phyloP scores from a whole-genome alignment of 1,140 invertebrate species.

The Temnothorax curvispinosus region DNA sequence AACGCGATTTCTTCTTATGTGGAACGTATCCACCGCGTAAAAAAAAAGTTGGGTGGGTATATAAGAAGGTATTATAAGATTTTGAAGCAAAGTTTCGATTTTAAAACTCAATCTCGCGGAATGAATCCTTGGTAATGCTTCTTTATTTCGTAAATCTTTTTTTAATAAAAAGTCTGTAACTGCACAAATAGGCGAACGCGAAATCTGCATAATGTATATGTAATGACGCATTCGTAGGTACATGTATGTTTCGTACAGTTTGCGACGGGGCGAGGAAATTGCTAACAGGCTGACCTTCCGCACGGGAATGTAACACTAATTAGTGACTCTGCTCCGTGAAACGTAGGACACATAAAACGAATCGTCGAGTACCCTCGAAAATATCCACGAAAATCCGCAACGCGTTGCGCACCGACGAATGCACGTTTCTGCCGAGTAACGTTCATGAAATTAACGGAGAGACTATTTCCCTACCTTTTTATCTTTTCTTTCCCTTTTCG shows the following conservation, averaged over 20 bases:
- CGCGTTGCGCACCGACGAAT: not conserved
- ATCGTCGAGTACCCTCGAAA: constrained; percentile 63
- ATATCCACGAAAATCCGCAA: constrained; percentile 62
- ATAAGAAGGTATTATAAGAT: not conserved
- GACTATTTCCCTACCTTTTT: not conserved
- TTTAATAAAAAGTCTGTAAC: not conserved
- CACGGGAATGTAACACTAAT: constrained; percentile 65
- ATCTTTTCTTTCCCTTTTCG: not conserved
- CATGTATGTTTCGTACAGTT: constrained; percentile 6
- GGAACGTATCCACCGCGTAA: too few species aligned
- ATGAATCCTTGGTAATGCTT: not conserved
- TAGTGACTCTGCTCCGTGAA: constrained; percentile 50
- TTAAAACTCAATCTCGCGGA: not conserved
- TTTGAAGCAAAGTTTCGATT: not conserved
- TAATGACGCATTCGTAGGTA: not conserved
- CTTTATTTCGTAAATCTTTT: not conserved
- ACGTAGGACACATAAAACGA: constrained; percentile 50
- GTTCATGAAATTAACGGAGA: constrained; percentile 65
- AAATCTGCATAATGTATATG: constrained; percentile 11
- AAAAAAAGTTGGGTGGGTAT: not conserved
- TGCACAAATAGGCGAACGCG: not conserved
- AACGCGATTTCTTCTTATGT: too few species aligned
- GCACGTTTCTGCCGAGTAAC: constrained; percentile 42
- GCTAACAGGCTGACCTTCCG: constrained; percentile 24
- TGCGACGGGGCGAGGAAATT: not conserved